Evolutionary conservation across 2,888 invertebrate genomes (phyloP), one percentile per base, ranked within the genome.

Genomic region (Campoletis raptor): DNA sequence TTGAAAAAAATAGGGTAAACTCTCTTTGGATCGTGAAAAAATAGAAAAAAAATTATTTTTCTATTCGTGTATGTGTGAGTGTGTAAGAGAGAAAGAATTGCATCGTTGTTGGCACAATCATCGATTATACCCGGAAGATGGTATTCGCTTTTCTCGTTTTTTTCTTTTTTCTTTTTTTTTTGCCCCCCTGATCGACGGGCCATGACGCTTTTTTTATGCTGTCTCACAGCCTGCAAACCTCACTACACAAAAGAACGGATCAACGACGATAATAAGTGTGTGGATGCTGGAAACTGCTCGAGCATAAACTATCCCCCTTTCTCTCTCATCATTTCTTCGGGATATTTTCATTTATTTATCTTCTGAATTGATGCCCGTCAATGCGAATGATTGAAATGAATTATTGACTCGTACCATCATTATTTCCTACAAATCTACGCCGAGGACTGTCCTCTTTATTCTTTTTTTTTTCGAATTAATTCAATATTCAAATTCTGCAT

Each of bases 131-230:
- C 86, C 83, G 83, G 64, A 85, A 83, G 83, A 86, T 86, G 85
- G 83, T 86, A 86, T 87, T 87, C 87, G 81, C 77, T 85, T 83
- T 81, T 83, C 73, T 80, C 79, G 70, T 82, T 83, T 86, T 80
- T 83, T 85, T 83, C 77, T 70, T 67, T 72, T 84, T 45, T 76
- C n/a, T n/a, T 77, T 67, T 83, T 85, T 86, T 83, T 85, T 85
- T 79, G 74, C 64, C 73, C 81, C 78, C 79, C 79, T 86, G 87
- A 85, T 87, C 87, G 88, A 88, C 89, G 88, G 87, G 83, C 87
- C 89, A 88, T 89, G 87, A 88, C 89, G 87, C 83, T 84, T 88
- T 88, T 76, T 89, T 89, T 88, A 85, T 88, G 88, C 88, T 87
- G 88, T 89, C 88, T 88, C 89, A 89, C 87, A 85, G 81, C 24